phyloP scores from a whole-genome alignment of 2,888 invertebrate genomes.

The Phaedon cochleariae region DNA sequence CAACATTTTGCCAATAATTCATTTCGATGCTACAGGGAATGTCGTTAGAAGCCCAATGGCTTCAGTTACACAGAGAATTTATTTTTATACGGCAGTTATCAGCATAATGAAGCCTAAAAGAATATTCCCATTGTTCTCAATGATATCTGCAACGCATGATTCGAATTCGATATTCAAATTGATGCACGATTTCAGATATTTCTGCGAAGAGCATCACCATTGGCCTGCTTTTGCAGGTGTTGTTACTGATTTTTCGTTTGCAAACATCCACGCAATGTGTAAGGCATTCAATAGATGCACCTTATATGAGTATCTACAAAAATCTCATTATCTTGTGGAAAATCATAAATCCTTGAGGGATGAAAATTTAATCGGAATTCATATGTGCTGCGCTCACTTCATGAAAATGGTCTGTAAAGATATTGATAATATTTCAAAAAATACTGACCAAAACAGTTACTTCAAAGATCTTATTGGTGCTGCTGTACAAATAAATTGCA shows the following conservation, averaged over 20 bases:
- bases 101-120: constrained; percentile 10
- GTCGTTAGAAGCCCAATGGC: constrained; percentile 23
- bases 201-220: constrained; percentile 21
- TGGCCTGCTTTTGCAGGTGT: constrained; percentile 29
- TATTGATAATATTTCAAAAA: not conserved
- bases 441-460: not conserved
- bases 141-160: constrained; percentile 19
- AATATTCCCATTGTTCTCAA: constrained; percentile 23
- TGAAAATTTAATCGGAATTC: constrained; percentile 12
- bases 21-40: constrained; percentile 38
- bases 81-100: constrained; percentile 21
- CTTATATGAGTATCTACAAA: constrained; percentile 22
- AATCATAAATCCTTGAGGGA: not conserved
- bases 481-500: not conserved
- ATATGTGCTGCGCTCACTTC: constrained; percentile 24
- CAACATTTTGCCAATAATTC: constrained; percentile 9
- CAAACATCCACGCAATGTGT: constrained; percentile 23
- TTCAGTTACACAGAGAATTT: constrained; percentile 14
- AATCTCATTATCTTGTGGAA: not conserved
- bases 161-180: constrained; percentile 28
- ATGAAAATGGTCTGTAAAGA: constrained; percentile 29
- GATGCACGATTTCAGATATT: constrained; percentile 21
- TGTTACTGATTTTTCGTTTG: constrained; percentile 35
- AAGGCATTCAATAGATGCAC: constrained; percentile 18
- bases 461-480: not conserved